A percentile compares a stretch with the other conserved stretches of the same genome.
These are phyloP conservation scores for Cherax quadricarinatus DNA, from an alignment of 1,140 invertebrate genomes.

Conservation along the genomic window DNA sequence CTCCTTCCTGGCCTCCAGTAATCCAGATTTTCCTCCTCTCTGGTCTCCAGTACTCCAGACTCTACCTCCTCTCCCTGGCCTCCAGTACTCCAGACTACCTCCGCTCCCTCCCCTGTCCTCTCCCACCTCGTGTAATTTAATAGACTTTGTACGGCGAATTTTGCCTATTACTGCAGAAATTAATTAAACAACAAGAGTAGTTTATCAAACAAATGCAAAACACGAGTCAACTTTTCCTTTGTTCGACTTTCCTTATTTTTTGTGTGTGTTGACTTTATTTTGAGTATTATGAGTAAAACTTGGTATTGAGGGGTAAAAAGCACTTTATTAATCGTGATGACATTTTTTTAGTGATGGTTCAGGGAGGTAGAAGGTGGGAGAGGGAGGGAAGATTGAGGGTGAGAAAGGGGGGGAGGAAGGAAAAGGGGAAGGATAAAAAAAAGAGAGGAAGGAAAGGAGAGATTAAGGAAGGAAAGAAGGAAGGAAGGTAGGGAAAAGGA, in stretches of 20 bases:
- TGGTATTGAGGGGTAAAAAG: neutral
- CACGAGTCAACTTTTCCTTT: neutral
- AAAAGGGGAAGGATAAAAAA: neutral
- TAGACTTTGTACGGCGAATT: conserved; percentile 5
- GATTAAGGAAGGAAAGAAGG: neutral
- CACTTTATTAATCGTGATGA: neutral
- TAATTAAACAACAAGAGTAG: conserved; percentile 13
- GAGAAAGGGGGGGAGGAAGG: neutral
- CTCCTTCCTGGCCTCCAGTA: too few species aligned
- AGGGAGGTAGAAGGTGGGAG: neutral
- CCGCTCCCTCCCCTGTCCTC: neutral
- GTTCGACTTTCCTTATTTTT: neutral
- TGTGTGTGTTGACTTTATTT: neutral
- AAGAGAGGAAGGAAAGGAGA: neutral
- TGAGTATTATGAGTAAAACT: neutral
- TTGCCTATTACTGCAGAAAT: neutral
- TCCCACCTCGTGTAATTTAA: neutral
- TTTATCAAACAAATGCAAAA: conserved; percentile 11
- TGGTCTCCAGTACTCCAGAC: neutral
- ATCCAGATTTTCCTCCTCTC: too few species aligned
- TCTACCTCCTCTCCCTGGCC: neutral
- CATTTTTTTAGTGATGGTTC: neutral
- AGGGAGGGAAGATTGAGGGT: neutral
- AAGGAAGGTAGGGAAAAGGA: neutral
- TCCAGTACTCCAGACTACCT: neutral